These are phyloP conservation scores for Chauna torquata DNA, from an alignment of 2,113 vertebrate genomes.

Conservation along the genomic window DNA sequence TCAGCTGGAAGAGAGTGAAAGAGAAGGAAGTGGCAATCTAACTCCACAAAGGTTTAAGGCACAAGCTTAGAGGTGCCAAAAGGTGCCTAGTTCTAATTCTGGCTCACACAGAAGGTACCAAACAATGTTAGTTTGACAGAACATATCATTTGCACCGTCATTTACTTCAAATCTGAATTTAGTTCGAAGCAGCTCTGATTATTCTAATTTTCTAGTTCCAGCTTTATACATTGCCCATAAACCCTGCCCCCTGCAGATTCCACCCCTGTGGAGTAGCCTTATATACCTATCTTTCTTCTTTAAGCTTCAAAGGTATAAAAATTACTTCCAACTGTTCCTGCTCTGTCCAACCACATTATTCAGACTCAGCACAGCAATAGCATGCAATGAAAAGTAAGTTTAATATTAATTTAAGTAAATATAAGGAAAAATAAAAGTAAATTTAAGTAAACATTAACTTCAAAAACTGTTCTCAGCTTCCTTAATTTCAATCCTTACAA, in stretches of 20 bases:
- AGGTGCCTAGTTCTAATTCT: not conserved
- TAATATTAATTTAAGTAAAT: not conserved
- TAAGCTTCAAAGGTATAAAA: not conserved
- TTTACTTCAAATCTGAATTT: not conserved
- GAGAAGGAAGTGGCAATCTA: not conserved
- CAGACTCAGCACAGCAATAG: not conserved
- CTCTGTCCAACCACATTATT: not conserved
- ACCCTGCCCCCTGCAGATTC: not conserved
- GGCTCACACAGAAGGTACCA: not conserved
- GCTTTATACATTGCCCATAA: not conserved
- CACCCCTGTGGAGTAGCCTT: not conserved
- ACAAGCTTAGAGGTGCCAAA: not conserved
- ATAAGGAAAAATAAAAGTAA: not conserved
- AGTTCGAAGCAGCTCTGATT: not conserved
- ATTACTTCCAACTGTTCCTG: not conserved
- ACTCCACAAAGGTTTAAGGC: not conserved
- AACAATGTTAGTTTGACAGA: not conserved
- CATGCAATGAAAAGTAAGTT: not conserved
- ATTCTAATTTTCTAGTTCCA: not conserved
- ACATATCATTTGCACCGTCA: not conserved
- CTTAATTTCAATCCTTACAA: not conserved
- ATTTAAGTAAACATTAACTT: not conserved
- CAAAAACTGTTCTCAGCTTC: not conserved
- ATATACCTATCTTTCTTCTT: not conserved
- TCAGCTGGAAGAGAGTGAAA: not conserved